Evolutionary conservation across 2,113 vertebrate genomes (phyloP), one percentile per base, ranked within the genome.

Genomic region (Thamnaconus septentrionalis): DNA sequence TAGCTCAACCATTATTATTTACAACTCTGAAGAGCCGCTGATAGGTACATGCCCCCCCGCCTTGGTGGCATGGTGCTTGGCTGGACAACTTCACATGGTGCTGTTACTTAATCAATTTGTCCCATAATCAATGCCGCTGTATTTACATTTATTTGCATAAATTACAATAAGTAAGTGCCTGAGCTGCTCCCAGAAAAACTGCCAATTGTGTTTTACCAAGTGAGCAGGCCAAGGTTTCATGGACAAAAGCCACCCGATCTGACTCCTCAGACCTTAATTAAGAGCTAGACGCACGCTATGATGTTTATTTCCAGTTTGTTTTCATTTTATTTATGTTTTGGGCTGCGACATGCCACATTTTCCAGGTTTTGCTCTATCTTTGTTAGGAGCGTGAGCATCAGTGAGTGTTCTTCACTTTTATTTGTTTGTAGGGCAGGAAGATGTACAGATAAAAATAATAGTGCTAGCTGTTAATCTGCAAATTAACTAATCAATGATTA

Each of bases 1-100:
- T 88, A 78, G 76, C 44, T 81, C 61, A 83, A 53, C 59, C 12
- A 73, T 84, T 81, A 61, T 62, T 63, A 57, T 83, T 79, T 79
- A 49, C 43, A 6, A 8, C 41, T 53, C 43, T 66, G 46, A n/a
- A 55, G 56, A 5, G 0, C 6, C 48, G 7, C 8, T 6, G 48
- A 11, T 3, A 18, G 59, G 44, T 54, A 60, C 6, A 0, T n/a
- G 58, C 52, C 5, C 45, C 45, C 48, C 54, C 18, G 56, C 60
- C 45, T 54, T 40, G 31, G 40, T 43, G 7, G 56, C 66, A 56
- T 69, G 69, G 8, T 60, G 52, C 53, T 75, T 40, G 41, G 42
- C 31, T 66, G 68, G 41, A 67, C 64, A 59, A 44, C 47, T 31
- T 66, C 40, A 54, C 59, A 57, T 56, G 40, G 51, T 42, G 1